phyloP scores from a whole-genome alignment of 2,113 vertebrate genomes.

The Phycodurus eques region DNA sequence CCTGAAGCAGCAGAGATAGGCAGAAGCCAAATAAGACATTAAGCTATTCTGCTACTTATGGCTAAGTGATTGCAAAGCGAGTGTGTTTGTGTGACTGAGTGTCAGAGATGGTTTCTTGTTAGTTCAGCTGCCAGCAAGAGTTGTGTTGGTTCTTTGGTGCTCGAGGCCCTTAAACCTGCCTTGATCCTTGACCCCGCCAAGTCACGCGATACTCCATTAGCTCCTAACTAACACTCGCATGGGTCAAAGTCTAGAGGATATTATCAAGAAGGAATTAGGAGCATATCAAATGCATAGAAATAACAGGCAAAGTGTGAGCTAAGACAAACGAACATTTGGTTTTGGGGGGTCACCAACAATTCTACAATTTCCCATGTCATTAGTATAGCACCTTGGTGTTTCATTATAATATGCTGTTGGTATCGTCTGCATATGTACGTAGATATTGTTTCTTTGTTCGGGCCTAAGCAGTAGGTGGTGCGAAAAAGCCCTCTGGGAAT shows the following conservation, averaged over 20 bases:
- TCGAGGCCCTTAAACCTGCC: conserved; percentile 37
- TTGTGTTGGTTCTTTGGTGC: conserved; percentile 21
- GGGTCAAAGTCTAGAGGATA: conserved; percentile 61
- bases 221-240: conserved; percentile 55
- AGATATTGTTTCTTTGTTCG: not conserved
- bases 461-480: no score
- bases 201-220: conserved; percentile 59
- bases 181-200: conserved; percentile 48
- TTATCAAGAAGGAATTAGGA: conserved; percentile 49
- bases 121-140: conserved; percentile 59
- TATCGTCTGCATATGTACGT: not conserved
- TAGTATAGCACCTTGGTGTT: not conserved
- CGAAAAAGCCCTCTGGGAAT: no score
- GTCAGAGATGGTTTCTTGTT: conserved; percentile 53
- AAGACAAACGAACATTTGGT: conserved; percentile 33
- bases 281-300: conserved; percentile 51
- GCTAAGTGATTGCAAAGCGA: conserved; percentile 52
- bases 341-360: not conserved
- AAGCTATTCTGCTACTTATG: conserved; percentile 56
- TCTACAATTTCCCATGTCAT: not conserved
- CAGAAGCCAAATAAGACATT: conserved; percentile 33
- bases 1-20: conserved; percentile 23
- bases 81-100: conserved; percentile 32
- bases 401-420: not conserved
- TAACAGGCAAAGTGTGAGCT: conserved; percentile 43